Base-by-base conservation (phyloP, 2,113 vertebrate species). In the Ochotona princeps region DNA sequence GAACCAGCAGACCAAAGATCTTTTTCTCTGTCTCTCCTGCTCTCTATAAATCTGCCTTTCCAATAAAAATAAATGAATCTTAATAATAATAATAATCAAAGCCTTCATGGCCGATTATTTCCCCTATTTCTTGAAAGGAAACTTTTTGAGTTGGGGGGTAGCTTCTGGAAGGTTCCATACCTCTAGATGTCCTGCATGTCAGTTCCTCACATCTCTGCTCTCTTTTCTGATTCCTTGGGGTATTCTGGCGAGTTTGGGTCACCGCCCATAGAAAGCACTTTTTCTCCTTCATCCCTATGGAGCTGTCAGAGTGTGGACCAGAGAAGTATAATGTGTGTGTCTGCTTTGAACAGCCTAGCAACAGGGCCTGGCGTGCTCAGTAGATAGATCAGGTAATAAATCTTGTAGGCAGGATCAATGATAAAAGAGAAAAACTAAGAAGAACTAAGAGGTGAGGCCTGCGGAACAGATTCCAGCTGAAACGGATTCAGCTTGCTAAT, bases 401-500 rank as follows among this genome's bases (percentile, higher is more conserved):
- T 91, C 67, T 92, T 92, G 17, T 82, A 89, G 25, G 8, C 66
- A 75, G 60, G 87, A 92, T 85, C 3, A 5, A 95, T 96, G 87
- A 70, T 60, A 87, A 92, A 82, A 87, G 65, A 80, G n/a, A 4
- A 13, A 35, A 47, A 60, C 28, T 54, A 67, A 38, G 8, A n/a
- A 82, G 66, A 93, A 79, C 54, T 65, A 81, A 92, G 78, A 69
- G 73, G 82, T 7, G 32, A 87, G 51, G 83, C 78, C 87, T 84
- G 92, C 72, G 80, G 65, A 73, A 89, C 84, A 49, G 81, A 92
- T 69, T 84, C 89, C 35, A 87, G 87, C 51, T 66, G 61, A 92
- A 87, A 82, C 75, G 11, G 57, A 82, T 32, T 85, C 81, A 13
- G 84, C 87, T 87, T 96, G 80, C 91, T 84, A 96, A 95, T 84